A percentile compares a stretch with the other conserved stretches of the same genome.
These are phyloP conservation scores for Strix occidentalis DNA, from an alignment of 2,797 vertebrate species.

Conservation along the genomic window DNA sequence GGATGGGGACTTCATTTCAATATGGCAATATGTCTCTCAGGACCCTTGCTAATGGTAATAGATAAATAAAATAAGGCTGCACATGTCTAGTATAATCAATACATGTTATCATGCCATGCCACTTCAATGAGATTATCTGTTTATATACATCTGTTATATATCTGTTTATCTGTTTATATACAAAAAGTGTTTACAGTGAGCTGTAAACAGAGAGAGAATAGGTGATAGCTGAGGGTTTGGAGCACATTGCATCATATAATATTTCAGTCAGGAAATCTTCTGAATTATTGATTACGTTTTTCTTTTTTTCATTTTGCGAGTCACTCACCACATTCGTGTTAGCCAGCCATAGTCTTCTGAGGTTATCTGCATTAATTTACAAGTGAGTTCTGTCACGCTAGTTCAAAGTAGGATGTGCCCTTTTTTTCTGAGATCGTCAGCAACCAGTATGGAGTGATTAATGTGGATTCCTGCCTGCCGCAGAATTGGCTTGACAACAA, in stretches of 20 bases:
- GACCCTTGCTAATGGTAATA: background rate
- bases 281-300: slow-evolving; percentile 36
- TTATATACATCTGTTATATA: background rate
- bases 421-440: background rate
- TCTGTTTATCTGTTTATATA: background rate
- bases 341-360: background rate
- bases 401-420: background rate
- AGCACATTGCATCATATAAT: background rate
- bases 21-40: background rate
- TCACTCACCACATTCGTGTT: background rate
- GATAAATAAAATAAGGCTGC: background rate
- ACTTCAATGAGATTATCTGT: background rate
- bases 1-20: background rate
- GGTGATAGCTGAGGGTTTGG: background rate
- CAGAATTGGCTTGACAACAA: background rate
- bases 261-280: background rate
- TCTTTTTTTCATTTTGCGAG: background rate
- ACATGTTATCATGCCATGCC: background rate
- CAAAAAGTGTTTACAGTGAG: background rate
- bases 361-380: background rate
- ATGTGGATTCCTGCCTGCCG: background rate
- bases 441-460: background rate
- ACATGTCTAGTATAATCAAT: background rate
- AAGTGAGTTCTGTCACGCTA: background rate
- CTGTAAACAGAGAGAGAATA: background rate